Evolutionary conservation across 2,113 vertebrate genomes (phyloP), one percentile per base, ranked within the genome.

Genomic region (Carlito syrichta): DNA sequence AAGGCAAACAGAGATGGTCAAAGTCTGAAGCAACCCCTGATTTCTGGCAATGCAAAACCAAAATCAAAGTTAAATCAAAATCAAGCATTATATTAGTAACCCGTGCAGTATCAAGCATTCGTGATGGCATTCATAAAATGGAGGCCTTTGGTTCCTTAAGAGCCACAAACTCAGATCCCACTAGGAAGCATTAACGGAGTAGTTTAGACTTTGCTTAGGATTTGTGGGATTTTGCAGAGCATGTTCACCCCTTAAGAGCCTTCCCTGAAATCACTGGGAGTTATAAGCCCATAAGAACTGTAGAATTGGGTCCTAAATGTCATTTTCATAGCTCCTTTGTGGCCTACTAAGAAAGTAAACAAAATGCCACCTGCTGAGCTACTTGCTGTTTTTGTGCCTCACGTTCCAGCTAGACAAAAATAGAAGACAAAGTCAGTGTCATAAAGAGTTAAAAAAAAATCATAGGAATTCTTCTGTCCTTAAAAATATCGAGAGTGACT

Each of bases 391-490:
- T 48, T 10, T 35, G 22, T 10, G 48, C n/a, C 45, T 35, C n/a
- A 3, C 14, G 3, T 38, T 43, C 17, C 20, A 63, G 74, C 45
- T 35, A 68, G 35, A 16, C 20, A 45, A n/a, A 76, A 86, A 40
- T 5, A 77, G 14, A 23, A 9, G 27, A n/a, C 68, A 22, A 16
- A 76, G 22, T 14, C 50, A 27, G 17, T 22, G 30, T 77, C 23
- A 35, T 2, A 13, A 81, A 84, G 68, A 17, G 93, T 95, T 95
- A 95, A 97, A 94, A 81, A 95, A 97, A 94, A 81, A 8, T 32
- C 45, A 32, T 25, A 19, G 25, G 9, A 63, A 48, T 50, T 63
- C 50, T 5, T 73, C n/a, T 27, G 2, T 20, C 17, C 76, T 87
- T 78, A 60, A 86, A 97, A 83, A 79, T 62, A 78, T 0, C 52